Evolutionary conservation across 30 jellyfish, hydroid and myxozoan genomes (phyloP).

Genomic region (Calvadosia cruxmelitensis): DNA sequence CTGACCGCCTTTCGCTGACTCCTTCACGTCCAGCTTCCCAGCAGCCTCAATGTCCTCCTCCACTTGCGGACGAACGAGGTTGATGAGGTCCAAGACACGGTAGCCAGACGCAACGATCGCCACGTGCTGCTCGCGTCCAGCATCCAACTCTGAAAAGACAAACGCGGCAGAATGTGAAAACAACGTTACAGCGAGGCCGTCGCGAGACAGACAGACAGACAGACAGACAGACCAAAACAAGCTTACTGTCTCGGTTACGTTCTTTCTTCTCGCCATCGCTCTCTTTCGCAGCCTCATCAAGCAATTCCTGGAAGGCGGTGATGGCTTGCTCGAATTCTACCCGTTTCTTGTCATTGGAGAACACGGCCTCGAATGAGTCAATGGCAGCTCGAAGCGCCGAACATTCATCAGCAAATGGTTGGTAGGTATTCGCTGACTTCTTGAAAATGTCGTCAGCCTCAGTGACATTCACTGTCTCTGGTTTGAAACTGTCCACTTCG

Average conservation of each 20-base stretch:
- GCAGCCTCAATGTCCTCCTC: slow-evolving; percentile 48
- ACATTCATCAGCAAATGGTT: slow-evolving; percentile 37
- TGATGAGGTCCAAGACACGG: slow-evolving; percentile 24
- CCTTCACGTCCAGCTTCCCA: slow-evolving; percentile 47
- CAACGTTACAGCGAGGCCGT: too few species aligned
- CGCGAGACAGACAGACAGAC: too few species aligned
- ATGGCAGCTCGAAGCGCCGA: slow-evolving; percentile 20
- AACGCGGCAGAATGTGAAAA: background rate
- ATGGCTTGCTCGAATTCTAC: slow-evolving; percentile 33
- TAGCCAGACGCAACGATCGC: slow-evolving; percentile 30
- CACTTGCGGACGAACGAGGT: slow-evolving; percentile 32
- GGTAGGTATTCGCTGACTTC: slow-evolving; percentile 21
- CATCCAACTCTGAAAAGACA: slow-evolving; percentile 20
- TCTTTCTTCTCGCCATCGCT: too few species aligned
- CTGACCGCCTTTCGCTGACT: slow-evolving; percentile 51
- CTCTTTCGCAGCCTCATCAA: slow-evolving; percentile 1
- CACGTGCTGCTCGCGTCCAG: slow-evolving; percentile 14
- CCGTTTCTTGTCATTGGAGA: slow-evolving; percentile 21
- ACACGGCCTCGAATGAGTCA: slow-evolving; percentile 40
- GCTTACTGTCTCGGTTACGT: too few species aligned
- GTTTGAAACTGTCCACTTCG: slow-evolving; percentile 39
- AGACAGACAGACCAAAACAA: too few species aligned
- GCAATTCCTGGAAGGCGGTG: slow-evolving; percentile 2
- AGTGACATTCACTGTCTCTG: slow-evolving; percentile 42
- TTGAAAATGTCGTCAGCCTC: slow-evolving; percentile 45